Evolutionary conservation across 2,888 invertebrate genomes (phyloP), one percentile per base, ranked within the genome.

Genomic region (Cantharis rustica): DNA sequence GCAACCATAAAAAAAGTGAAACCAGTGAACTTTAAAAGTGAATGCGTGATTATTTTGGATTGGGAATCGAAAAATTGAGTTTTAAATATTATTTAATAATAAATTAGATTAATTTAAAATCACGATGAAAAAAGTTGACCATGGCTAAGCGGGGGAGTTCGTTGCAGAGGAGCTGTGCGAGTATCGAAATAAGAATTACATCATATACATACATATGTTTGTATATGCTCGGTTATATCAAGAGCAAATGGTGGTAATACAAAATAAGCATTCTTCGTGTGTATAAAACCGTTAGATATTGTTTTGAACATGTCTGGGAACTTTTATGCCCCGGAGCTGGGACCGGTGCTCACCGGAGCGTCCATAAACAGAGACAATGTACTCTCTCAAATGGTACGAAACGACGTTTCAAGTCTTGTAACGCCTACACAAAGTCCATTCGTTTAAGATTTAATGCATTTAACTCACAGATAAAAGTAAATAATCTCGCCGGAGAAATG

Each of bases 291-390:
- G 73, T 73, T 73, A 73, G 69, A 17, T 66, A 26, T 63, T 20
- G 73, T 73, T 68, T 73, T 62, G 62, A 73, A 68, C 61, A 15
- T 68, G 73, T 73, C 69, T 69, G 73, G 73, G 73, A 68, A 68
- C 68, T 27, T 68, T 66, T 27, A 68, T 68, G 20, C 47, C 72
- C 72, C 61, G 64, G 31, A 20, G 68, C 61, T 61, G 61, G n/a
- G 71, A 47, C 68, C 61, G 72, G 47, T 72, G 72, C 27, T 72
- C 72, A 73, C 20, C 73, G 69, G 69, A 69, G 73, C 73, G 31
- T 68, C 73, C 73, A 47, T 63, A 63, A 17, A 62, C 64, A 31
- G 16, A 64, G 23, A 71, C 71, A 64, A 64, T 71, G 71, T 63
- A 64, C 64, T 64, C 64, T 69, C 27, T 31, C 16, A 16, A 64